Conservation (phyloP, 1,140 invertebrate species). For the Drosophila burlai region DNA sequence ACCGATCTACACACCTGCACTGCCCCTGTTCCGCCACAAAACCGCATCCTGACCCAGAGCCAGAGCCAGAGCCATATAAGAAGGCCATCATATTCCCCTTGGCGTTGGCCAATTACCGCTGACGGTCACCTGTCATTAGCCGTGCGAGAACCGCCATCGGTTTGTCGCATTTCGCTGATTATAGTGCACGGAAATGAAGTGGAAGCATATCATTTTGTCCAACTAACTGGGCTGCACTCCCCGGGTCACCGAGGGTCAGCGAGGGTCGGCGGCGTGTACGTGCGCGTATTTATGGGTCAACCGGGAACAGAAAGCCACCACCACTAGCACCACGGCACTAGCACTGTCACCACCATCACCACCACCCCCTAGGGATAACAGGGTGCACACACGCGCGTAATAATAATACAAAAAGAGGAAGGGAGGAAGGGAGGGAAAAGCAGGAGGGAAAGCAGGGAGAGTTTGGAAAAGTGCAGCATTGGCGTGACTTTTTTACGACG, state of each 20-base stretch:
- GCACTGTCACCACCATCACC: background rate
- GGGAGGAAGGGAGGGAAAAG: background rate
- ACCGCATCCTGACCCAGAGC: background rate
- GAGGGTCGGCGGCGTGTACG: conserved; percentile 17
- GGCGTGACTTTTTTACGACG: conserved; percentile 29
- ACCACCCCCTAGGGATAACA: background rate
- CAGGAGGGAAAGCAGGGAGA: background rate
- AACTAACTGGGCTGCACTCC: conserved; percentile 7
- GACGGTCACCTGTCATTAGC: conserved; percentile 29
- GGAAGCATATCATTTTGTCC: conserved; percentile 54
- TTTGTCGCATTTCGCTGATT: conserved; percentile 59
- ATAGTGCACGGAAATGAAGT: conserved; percentile 47
- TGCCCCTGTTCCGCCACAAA: background rate
- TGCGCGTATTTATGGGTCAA: conserved; percentile 52
- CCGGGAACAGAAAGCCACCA: conserved; percentile 16
- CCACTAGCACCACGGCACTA: background rate
- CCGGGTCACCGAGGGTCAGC: conserved; percentile 2
- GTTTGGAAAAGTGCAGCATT: conserved; percentile 29
- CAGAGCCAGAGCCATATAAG: too few relatives aligned
- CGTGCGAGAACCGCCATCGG: conserved; percentile 12
- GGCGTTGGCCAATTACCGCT: conserved; percentile 23
- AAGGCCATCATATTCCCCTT: conserved; percentile 1
- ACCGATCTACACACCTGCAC: background rate
- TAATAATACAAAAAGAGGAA: background rate
- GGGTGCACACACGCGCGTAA: background rate